Conservation (phyloP, 2,888 invertebrate genomes). For the Alentia gelatinosa region DNA sequence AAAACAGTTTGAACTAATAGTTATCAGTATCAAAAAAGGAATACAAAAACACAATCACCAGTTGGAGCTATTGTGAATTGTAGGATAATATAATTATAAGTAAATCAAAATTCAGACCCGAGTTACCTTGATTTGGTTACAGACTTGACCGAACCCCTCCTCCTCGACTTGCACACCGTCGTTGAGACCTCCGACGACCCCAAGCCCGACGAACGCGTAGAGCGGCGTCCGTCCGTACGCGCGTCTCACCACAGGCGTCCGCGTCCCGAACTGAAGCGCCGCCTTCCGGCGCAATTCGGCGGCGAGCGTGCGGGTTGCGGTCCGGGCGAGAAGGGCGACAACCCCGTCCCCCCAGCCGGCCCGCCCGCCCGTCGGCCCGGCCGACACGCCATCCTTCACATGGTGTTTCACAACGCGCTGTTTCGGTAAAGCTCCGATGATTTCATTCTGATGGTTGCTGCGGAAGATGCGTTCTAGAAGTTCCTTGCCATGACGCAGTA, state of each 20-base stretch:
- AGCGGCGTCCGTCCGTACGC: constrained; percentile 12
- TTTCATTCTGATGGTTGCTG: background rate
- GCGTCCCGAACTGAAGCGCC: background rate
- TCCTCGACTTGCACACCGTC: background rate
- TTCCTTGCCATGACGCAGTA: background rate
- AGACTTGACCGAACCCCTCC: constrained; percentile 32
- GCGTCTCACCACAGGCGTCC: background rate
- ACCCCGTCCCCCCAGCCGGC: background rate
- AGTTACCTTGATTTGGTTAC: constrained; percentile 38
- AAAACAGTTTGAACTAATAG: too few species aligned
- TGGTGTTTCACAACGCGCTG: background rate
- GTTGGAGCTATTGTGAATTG: too few species aligned
- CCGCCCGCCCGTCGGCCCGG: background rate
- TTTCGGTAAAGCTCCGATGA: background rate
- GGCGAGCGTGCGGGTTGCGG: background rate
- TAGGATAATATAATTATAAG: too few species aligned
- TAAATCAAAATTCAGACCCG: too few species aligned
- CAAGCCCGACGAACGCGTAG: constrained; percentile 48
- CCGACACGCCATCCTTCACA: background rate
- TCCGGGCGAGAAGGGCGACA: constrained; percentile 5
- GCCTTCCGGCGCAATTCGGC: constrained; percentile 42
- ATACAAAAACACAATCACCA: too few species aligned
- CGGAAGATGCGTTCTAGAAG: background rate
- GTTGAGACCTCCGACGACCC: background rate
- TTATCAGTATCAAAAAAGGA: too few species aligned